Evolutionary conservation across 2,888 invertebrate species (phyloP).

Genomic region (Dioctria linearis): DNA sequence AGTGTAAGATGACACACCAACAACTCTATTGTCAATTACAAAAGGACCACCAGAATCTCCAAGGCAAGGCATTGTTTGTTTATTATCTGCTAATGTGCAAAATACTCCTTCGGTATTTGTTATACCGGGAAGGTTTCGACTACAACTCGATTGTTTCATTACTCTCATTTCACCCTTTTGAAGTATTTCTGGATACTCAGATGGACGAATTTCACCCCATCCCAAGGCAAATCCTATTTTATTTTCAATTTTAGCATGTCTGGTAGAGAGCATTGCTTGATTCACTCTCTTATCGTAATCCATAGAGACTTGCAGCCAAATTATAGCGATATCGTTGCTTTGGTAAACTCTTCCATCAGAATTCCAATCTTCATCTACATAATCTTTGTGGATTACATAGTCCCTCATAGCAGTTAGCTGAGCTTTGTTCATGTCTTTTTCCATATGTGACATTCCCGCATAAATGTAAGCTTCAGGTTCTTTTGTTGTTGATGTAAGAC

Average conservation of each 20-base stretch:
- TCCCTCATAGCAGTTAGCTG: not conserved
- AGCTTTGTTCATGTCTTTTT: not conserved
- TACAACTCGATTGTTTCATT: not conserved
- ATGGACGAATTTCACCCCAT: not conserved
- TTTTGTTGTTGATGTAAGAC: not conserved
- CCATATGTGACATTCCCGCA: slow-evolving; percentile 1
- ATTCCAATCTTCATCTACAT: not conserved
- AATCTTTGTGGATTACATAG: slow-evolving; percentile 1
- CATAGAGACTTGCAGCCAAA: not conserved
- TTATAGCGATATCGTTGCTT: slow-evolving; percentile 4
- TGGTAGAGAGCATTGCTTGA: not conserved
- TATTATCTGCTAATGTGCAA: slow-evolving; percentile 3
- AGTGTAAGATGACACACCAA: not conserved
- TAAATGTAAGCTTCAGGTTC: not conserved
- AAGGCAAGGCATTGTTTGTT: not conserved
- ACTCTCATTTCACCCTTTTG: not conserved
- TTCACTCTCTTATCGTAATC: not conserved
- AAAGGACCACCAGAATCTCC: slow-evolving; percentile 19
- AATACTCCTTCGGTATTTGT: not conserved
- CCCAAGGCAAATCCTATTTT: slow-evolving; percentile 4
- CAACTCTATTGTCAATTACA: slow-evolving; percentile 2
- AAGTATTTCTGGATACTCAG: not conserved
- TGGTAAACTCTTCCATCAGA: not conserved
- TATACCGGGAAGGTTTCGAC: not conserved
- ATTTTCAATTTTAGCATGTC: not conserved